Evolutionary conservation across 1,140 invertebrate species (phyloP).

Genomic region (Apis cerana): DNA sequence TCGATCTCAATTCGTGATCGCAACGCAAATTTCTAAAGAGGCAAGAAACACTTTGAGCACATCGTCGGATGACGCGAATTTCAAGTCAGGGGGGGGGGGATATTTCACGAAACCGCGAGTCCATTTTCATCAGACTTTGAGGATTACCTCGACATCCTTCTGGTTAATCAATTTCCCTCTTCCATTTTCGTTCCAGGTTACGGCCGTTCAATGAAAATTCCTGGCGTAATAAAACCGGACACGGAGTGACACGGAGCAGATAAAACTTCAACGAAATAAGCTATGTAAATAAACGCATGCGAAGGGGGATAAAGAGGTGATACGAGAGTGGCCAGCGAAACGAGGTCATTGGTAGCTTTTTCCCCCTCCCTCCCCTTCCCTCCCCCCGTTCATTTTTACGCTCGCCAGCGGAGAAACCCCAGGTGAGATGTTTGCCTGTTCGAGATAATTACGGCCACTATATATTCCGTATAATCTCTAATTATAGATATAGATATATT

Average conservation of each 20-base stretch:
- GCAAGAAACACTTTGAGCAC: too few species aligned
- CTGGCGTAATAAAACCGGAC: slow-evolving; percentile 32
- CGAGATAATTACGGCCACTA: slow-evolving; percentile 25
- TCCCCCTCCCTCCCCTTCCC: not conserved
- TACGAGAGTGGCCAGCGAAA: slow-evolving; percentile 21
- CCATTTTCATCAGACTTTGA: not conserved
- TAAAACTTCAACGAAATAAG: slow-evolving; percentile 44
- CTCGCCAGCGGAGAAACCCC: not conserved
- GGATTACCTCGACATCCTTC: slow-evolving; percentile 18
- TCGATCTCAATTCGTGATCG: too few species aligned
- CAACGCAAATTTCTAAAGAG: too few species aligned
- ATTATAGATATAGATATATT: slow-evolving; percentile 17
- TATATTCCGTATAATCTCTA: slow-evolving; percentile 17
- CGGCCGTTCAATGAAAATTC: slow-evolving; percentile 21
- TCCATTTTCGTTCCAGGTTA: not conserved
- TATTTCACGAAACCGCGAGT: not conserved
- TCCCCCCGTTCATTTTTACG: slow-evolving; percentile 23
- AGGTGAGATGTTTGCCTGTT: slow-evolving; percentile 33
- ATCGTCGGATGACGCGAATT: too few species aligned
- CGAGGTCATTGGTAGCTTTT: slow-evolving; percentile 40
- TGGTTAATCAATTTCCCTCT: not conserved
- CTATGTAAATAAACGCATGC: slow-evolving; percentile 36
- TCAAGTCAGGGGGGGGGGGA: not conserved
- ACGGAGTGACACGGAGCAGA: slow-evolving; percentile 21
- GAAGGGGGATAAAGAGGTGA: slow-evolving; percentile 28